Evolutionary conservation across 2,797 vertebrate genomes (phyloP), one percentile per base, ranked within the genome.

Genomic region (Morus bassanus): DNA sequence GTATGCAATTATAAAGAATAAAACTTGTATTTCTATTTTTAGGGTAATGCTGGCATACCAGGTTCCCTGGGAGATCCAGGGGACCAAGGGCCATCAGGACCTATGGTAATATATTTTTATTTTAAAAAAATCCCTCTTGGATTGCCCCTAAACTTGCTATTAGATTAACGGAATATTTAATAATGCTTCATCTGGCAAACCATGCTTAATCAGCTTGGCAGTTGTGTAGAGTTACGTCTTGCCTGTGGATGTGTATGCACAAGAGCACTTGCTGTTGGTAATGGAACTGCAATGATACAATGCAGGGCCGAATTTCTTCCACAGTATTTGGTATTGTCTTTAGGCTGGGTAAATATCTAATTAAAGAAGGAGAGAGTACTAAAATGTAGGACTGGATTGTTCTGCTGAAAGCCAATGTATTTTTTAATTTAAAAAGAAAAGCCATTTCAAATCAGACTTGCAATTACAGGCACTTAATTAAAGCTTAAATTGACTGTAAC

Each of bases 41-140:
- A 98, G 98, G 98, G 96, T 35, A 93, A 94, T 92, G 61, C 97
- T 95, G 98, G 97, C 35, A 82, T 46, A 61, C 91, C 95, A 82
- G 98, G 98, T 78, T 61, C 83, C 56, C 10, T 15, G 5, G 98
- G 98, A 91, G 92, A 81, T 74, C 96, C 93, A 79, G 98, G 98
- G 45, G 96, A 97, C 18, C 94, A 19, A 92, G 98, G 98, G 27
- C 95, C 79, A 89, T 50, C 95, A 89, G 98, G 98, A 96, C 87
- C 86, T 80, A 94, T 61, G 98, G 97, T 98, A 98, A 97, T 25
- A 30, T 50, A 35, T 56, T 73, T 83, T 67, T 70, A 2, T 67
- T 85, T 53, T 10, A 1, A 1, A 18, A 70, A 89, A 75, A 7
- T 25, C 5, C 10, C 27, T 18, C 18, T 83, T 76, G 33, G 22